Conservation (phyloP, 2,888 invertebrate genomes). For the Synanthedon tipuliformis region DNA sequence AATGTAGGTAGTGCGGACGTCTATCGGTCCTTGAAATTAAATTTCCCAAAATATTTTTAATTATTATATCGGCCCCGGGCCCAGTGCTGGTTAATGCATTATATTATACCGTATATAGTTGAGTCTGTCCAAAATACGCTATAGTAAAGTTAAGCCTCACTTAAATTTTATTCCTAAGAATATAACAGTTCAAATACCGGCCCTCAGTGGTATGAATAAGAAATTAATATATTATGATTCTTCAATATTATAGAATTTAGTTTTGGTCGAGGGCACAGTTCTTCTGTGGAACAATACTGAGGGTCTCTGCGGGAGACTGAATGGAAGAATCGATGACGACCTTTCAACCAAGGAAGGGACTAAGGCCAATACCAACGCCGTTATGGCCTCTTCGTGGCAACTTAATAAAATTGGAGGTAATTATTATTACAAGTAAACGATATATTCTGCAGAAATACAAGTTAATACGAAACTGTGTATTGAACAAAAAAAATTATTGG, state of each 20-base stretch:
- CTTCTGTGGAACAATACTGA: constrained; percentile 82
- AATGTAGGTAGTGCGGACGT: no score
- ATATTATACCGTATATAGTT: background rate
- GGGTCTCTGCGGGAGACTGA: constrained; percentile 85
- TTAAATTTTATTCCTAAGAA: background rate
- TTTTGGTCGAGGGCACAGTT: constrained; percentile 76
- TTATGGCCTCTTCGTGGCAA: constrained; percentile 72
- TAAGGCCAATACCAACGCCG: constrained; percentile 49
- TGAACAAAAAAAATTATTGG: no score
- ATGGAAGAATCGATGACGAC: constrained; percentile 79
- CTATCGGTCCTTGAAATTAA: no score
- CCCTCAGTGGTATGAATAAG: background rate
- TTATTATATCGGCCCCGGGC: background rate
- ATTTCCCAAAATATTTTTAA: no score
- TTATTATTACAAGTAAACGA: no score
- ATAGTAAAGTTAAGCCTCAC: no score
- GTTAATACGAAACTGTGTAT: no score
- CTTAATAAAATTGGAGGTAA: constrained; percentile 65
- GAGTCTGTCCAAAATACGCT: no score
- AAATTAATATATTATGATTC: background rate
- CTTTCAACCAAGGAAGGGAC: constrained; percentile 72
- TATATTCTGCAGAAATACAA: no score
- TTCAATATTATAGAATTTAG: constrained; percentile 59
- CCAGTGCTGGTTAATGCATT: background rate
- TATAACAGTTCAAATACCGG: background rate